A percentile compares a stretch with the other conserved stretches of the same genome.
phyloP scores from a whole-genome alignment of 1,140 invertebrate genomes.

The Artemia franciscana region DNA sequence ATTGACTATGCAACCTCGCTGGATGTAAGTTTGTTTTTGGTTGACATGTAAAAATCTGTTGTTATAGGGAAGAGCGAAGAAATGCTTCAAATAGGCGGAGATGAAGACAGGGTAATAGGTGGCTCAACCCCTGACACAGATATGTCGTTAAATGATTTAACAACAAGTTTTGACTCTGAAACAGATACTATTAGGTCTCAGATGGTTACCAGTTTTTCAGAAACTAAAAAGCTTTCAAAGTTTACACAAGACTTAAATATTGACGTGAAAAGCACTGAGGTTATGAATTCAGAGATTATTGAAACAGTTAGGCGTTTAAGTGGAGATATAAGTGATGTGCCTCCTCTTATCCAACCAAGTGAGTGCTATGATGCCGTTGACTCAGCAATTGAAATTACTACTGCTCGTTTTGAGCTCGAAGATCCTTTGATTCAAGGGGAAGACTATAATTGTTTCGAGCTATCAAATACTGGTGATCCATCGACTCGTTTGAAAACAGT shows the following conservation, averaged over 20 bases:
- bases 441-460: too few relatives aligned
- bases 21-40: too few relatives aligned
- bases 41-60: too few relatives aligned
- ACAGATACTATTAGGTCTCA: not conserved
- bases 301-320: not conserved
- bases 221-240: not conserved
- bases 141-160: not conserved
- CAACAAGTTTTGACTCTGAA: not conserved
- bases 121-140: not conserved
- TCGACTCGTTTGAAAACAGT: too few relatives aligned
- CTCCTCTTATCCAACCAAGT: not conserved
- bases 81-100: not conserved
- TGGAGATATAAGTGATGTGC: not conserved
- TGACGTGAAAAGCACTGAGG: not conserved
- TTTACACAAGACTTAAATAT: not conserved
- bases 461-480: too few relatives aligned
- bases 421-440: too few relatives aligned
- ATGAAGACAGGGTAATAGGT: not conserved
- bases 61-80: not conserved
- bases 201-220: not conserved
- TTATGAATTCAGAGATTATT: not conserved
- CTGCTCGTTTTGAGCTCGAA: too few relatives aligned
- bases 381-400: not conserved
- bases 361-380: not conserved
- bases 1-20: too few relatives aligned